Conservation (phyloP, 2,888 invertebrate genomes). For the Metellina segmentata region DNA sequence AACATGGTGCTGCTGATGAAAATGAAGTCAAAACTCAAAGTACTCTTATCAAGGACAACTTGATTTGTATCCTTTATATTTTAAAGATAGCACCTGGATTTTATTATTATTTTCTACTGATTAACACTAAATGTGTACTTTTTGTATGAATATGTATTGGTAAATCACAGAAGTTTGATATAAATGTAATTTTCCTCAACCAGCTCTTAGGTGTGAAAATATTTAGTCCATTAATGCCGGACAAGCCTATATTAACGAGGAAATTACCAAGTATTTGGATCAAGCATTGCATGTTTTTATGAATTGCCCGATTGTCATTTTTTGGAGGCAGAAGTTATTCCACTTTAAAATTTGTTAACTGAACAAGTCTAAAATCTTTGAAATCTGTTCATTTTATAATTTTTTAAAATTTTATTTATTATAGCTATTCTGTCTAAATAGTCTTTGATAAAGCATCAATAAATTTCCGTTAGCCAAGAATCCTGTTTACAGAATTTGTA, state of each 20-base stretch:
- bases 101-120: neutral
- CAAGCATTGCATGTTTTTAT: neutral
- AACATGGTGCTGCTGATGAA: constrained; percentile 91
- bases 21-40: constrained; percentile 85
- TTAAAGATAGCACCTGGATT: too few species aligned
- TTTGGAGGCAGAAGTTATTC: neutral
- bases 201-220: constrained; percentile 82
- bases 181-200: constrained; percentile 9
- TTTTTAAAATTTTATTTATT: too few species aligned
- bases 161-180: too few species aligned
- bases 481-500: too few species aligned
- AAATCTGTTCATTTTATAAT: too few species aligned
- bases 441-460: too few species aligned
- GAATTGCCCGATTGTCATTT: neutral
- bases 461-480: too few species aligned
- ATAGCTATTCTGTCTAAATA: too few species aligned
- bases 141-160: neutral
- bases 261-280: constrained; percentile 76
- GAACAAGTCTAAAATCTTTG: too few species aligned
- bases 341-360: too few species aligned
- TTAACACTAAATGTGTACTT: neutral
- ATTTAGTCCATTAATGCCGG: constrained; percentile 84
- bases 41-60: constrained; percentile 86
- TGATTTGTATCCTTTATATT: constrained; percentile 83
- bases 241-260: constrained; percentile 83